A percentile compares a stretch with the other conserved stretches of the same genome.
These are phyloP conservation scores for Pristiophorus japonicus DNA, from an alignment of 2,113 vertebrate species.

Conservation along the genomic window DNA sequence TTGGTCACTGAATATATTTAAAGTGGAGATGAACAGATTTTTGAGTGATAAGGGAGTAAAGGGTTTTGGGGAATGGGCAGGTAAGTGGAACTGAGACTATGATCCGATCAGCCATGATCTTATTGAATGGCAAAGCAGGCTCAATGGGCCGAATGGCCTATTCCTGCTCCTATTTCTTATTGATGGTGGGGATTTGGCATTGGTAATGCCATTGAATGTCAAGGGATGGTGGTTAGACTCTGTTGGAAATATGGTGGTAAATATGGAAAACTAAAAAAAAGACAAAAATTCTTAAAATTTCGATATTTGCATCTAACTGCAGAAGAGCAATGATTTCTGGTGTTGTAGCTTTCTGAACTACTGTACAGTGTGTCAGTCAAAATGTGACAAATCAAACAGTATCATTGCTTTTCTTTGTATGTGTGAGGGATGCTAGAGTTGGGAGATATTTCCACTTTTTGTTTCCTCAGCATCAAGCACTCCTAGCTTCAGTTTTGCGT, in stretches of 20 bases:
- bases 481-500: neutral
- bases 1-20: no score
- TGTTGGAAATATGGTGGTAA: neutral
- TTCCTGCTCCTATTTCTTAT: no score
- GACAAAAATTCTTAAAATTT: neutral
- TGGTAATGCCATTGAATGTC: no score
- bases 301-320: neutral
- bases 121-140: no score
- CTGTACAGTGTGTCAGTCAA: neutral
- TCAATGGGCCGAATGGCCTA: no score
- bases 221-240: no score
- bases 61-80: no score
- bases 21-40: no score
- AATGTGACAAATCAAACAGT: neutral
- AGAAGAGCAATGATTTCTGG: neutral
- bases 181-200: no score
- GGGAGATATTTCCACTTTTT: neutral
- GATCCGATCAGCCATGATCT: no score
- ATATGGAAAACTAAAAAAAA: neutral
- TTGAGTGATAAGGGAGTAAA: no score
- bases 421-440: neutral
- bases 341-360: neutral
- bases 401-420: neutral
- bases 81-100: no score
- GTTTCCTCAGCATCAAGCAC: neutral